phyloP scores from a whole-genome alignment of 2,797 vertebrate genomes.

The Decapterus maruadsi region DNA sequence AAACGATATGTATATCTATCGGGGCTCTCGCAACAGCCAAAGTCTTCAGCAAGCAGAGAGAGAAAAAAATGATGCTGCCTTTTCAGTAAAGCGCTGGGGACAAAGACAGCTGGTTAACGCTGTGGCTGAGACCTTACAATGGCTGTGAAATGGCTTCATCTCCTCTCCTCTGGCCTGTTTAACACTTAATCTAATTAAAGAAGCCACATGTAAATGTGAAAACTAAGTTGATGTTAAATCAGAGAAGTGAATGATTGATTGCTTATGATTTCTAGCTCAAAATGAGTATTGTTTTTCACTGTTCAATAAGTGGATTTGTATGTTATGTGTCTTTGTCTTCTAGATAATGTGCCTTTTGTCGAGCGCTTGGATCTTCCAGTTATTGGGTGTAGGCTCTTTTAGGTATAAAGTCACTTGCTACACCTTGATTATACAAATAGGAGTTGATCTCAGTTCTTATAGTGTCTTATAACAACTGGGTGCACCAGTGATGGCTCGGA shows the following conservation, averaged over 20 bases:
- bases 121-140: background rate
- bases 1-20: background rate
- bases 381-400: background rate
- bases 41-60: constrained; percentile 17
- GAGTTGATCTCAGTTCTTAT: background rate
- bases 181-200: background rate
- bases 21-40: constrained; percentile 15
- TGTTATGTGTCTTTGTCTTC: background rate
- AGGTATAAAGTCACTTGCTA: background rate
- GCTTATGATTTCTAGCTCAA: no score
- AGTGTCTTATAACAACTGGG: no score
- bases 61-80: constrained; percentile 43
- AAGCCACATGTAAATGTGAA: background rate
- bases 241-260: background rate
- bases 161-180: background rate
- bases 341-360: background rate
- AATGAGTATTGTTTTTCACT: no score
- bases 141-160: background rate
- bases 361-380: background rate
- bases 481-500: background rate
- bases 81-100: constrained; percentile 32
- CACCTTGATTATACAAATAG: background rate
- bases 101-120: constrained; percentile 27
- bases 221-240: background rate
- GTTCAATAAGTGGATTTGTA: background rate